Percentiles rank a stretch among this genome's conserved stretches.
Conservation (phyloP, 2,113 vertebrate species). For the Hypanus sabinus region DNA sequence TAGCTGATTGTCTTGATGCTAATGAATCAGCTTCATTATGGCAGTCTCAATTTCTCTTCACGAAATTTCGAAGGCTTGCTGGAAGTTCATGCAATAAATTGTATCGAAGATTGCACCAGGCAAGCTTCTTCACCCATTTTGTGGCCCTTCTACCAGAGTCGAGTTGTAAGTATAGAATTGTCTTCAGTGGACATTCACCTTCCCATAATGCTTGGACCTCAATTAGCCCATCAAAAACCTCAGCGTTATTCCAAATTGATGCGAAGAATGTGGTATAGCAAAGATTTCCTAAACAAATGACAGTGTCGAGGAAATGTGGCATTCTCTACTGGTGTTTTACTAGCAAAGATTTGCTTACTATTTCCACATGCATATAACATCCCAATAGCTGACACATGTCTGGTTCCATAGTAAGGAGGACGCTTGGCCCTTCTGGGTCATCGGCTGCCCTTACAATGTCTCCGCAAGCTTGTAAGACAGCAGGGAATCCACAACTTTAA, state of each 20-base stretch:
- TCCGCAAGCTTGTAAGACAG: background rate
- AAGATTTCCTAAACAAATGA: background rate
- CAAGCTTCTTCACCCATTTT: background rate
- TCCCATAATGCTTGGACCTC: background rate
- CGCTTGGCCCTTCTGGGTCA: background rate
- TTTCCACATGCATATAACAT: background rate
- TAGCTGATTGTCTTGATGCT: background rate
- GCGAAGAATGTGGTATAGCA: background rate
- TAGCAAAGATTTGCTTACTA: background rate
- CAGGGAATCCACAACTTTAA: constrained; percentile 2
- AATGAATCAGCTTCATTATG: constrained; percentile 1
- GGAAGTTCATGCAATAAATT: background rate
- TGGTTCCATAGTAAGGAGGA: background rate
- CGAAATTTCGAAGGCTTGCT: background rate
- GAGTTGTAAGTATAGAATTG: no score
- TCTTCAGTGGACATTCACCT: no score
- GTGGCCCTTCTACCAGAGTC: no score
- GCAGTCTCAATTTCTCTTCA: background rate
- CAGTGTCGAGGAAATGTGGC: background rate
- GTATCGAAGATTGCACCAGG: background rate
- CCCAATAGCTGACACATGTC: background rate
- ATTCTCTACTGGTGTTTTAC: background rate
- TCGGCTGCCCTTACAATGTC: background rate
- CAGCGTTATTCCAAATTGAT: background rate
- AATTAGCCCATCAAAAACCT: no score